A percentile compares a stretch with the other conserved stretches of the same genome.
phyloP scores from a whole-genome alignment of 2,113 vertebrate species.

The Tragelaphus scriptus region DNA sequence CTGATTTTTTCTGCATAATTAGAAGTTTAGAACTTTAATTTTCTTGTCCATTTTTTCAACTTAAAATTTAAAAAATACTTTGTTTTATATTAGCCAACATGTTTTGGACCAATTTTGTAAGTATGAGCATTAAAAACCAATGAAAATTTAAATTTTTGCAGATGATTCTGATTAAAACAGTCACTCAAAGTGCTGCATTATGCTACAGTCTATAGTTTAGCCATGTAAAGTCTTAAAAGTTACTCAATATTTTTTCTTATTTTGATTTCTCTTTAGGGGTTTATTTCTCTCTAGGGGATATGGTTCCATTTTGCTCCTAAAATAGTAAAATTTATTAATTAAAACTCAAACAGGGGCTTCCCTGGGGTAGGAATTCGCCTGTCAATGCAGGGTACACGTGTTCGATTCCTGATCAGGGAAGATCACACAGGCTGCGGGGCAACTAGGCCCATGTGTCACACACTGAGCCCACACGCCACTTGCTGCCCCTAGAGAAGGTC shows the following conservation, averaged over 20 bases:
- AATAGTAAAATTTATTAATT: neutral
- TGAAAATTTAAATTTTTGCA: neutral
- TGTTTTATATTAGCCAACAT: neutral
- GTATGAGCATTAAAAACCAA: neutral
- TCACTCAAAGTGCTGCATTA: neutral
- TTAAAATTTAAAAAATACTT: neutral
- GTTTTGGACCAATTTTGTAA: neutral
- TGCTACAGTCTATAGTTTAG: neutral
- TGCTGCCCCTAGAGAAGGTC: neutral
- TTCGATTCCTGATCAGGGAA: neutral
- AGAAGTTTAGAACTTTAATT: neutral
- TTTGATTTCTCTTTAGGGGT: neutral
- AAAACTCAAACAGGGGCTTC: neutral
- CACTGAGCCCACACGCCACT: neutral
- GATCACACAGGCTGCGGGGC: rapidly evolving
- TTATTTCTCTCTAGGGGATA: neutral
- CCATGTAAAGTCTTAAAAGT: neutral
- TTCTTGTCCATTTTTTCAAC: neutral
- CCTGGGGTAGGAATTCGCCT: neutral
- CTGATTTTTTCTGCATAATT: neutral
- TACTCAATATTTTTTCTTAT: neutral
- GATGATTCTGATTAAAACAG: neutral
- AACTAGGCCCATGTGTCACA: neutral
- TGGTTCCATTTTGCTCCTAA: neutral
- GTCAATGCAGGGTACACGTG: neutral